Percentiles rank a stretch among this genome's conserved stretches.
Conservation (phyloP, 1,140 invertebrate genomes). For the Nylanderia fulva region DNA sequence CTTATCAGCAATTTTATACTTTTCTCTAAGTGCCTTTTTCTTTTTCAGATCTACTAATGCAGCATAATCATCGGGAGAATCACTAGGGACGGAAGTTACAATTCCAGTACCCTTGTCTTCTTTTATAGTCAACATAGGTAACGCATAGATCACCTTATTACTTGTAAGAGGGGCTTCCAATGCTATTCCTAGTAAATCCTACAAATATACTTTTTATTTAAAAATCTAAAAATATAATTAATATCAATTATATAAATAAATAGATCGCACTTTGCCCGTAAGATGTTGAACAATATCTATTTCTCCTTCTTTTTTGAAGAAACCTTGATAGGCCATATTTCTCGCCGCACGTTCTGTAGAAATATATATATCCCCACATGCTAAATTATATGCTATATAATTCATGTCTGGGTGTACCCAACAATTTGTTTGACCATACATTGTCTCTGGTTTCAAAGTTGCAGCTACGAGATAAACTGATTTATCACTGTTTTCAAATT, state of each 20-base stretch:
- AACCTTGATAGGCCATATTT: constrained; percentile 99
- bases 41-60: constrained; percentile 98
- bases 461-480: constrained; percentile 96
- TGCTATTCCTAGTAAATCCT: constrained; percentile 92
- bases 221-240: constrained; percentile 8
- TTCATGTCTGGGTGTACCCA: constrained; percentile 98
- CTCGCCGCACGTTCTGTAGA: constrained; percentile 94
- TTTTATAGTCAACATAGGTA: constrained; percentile 99
- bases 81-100: constrained; percentile 99
- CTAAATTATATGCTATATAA: constrained; percentile 94
- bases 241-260: constrained; percentile 22
- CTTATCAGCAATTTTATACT: constrained; percentile 96
- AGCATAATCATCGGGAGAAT: constrained; percentile 99
- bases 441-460: constrained; percentile 99
- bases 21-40: constrained; percentile 96
- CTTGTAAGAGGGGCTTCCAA: constrained; percentile 94
- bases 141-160: constrained; percentile 94
- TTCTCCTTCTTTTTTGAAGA: constrained; percentile 93
- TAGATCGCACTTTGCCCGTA: constrained; percentile 88
- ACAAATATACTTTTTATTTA: constrained; percentile 46
- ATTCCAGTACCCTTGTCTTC: constrained; percentile 99
- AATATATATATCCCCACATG: constrained; percentile 92
- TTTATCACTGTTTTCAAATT: constrained; percentile 87
- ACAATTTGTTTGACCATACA: constrained; percentile 99
- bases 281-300: constrained; percentile 91